Evolutionary conservation across 2,888 invertebrate species (phyloP).

Genomic region (Corythucha ciliata): DNA sequence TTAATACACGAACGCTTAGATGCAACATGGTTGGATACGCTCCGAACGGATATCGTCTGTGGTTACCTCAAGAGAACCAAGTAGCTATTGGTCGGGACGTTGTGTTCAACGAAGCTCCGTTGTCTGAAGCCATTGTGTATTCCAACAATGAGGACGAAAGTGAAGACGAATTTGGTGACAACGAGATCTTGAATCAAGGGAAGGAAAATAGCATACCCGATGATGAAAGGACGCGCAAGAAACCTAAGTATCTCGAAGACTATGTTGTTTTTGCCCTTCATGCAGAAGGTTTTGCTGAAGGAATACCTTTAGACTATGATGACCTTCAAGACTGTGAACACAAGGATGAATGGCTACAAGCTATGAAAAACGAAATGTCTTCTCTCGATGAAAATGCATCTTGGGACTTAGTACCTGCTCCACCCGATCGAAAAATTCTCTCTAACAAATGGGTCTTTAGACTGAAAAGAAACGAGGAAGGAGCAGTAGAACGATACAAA

Average conservation of each 20-base stretch:
- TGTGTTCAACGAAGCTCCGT: slow-evolving; percentile 3
- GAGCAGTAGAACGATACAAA: neutral
- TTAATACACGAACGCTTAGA: slow-evolving; percentile 1
- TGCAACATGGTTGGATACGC: slow-evolving; percentile 9
- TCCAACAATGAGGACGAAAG: neutral
- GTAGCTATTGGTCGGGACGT: slow-evolving; percentile 7
- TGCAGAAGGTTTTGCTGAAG: slow-evolving; percentile 2
- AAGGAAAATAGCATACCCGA: too few relatives aligned
- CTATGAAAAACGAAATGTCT: neutral
- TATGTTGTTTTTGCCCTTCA: slow-evolving; percentile 20
- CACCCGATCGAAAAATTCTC: neutral
- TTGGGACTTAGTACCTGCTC: neutral
- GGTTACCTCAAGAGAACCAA: slow-evolving; percentile 1
- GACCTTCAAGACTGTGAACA: neutral
- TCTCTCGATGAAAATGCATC: neutral
- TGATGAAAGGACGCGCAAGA: too few relatives aligned
- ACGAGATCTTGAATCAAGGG: neutral
- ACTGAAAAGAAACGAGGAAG: neutral
- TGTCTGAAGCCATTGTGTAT: neutral
- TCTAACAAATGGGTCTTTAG: neutral
- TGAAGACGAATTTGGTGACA: neutral
- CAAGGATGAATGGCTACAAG: slow-evolving; percentile 1
- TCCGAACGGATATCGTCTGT: slow-evolving; percentile 10
- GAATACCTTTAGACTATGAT: slow-evolving; percentile 5
- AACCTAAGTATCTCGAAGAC: slow-evolving; percentile 21